A percentile compares a stretch with the other conserved stretches of the same genome.
These are phyloP conservation scores for Lampropteryx suffumata DNA, from an alignment of 2,888 invertebrate species.

Conservation along the genomic window DNA sequence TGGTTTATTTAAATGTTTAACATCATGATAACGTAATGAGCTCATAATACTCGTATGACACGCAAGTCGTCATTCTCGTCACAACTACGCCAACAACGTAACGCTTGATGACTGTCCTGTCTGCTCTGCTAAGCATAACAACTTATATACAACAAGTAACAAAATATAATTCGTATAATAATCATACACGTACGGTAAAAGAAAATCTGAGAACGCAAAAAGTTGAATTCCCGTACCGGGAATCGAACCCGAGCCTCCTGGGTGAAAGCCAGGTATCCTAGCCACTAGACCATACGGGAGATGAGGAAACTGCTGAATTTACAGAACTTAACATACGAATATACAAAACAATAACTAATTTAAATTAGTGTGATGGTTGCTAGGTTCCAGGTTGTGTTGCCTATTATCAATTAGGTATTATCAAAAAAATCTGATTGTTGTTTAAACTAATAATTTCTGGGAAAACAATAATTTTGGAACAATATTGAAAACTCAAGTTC, in stretches of 20 bases:
- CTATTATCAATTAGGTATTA: too few relatives aligned
- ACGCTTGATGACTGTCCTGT: background rate
- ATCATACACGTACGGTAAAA: background rate
- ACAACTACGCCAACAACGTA: background rate
- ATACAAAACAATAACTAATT: too few relatives aligned
- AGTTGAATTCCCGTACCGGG: slow-evolving; percentile 84
- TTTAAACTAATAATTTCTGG: too few relatives aligned
- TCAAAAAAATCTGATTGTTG: too few relatives aligned
- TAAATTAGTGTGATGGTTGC: too few relatives aligned
- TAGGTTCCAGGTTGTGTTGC: too few relatives aligned
- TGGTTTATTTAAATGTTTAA: slow-evolving; percentile 10
- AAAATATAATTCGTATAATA: background rate
- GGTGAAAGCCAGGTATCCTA: slow-evolving; percentile 89
- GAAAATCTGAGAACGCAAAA: slow-evolving; percentile 5
- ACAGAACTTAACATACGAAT: background rate
- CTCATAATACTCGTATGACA: slow-evolving; percentile 5
- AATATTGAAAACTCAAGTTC: too few relatives aligned
- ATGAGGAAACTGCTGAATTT: slow-evolving; percentile 14
- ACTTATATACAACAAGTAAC: too few relatives aligned
- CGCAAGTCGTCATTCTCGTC: slow-evolving; percentile 6
- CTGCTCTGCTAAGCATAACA: slow-evolving; percentile 6
- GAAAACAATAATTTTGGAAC: too few relatives aligned
- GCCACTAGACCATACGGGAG: slow-evolving; percentile 87
- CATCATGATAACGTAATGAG: slow-evolving; percentile 9
- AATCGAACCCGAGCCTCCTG: slow-evolving; percentile 89